These are phyloP conservation scores for Sceloporus tristichus DNA, from an alignment of 2,113 vertebrate genomes.

Conservation along the genomic window DNA sequence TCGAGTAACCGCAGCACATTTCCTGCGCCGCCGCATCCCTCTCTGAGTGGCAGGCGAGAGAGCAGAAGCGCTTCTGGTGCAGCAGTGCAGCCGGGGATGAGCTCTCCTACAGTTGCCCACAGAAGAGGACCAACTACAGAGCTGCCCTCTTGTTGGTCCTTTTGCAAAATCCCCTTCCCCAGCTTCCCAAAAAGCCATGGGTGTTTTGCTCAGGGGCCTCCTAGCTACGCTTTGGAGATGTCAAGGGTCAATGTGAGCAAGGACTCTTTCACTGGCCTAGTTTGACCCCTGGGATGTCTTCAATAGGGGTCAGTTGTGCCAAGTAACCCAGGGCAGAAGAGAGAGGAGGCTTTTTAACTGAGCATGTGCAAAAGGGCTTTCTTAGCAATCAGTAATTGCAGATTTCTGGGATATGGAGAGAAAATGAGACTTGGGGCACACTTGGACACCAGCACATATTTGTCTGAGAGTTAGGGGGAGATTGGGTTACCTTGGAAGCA, in stretches of 20 bases:
- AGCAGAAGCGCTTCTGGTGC: not conserved
- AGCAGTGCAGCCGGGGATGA: not conserved
- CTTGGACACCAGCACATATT: not conserved
- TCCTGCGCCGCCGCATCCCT: constrained; percentile 60
- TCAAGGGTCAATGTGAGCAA: not conserved
- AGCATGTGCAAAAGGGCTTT: too few relatives aligned
- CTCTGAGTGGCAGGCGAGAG: constrained; percentile 48
- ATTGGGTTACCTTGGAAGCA: not conserved
- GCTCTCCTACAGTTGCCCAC: not conserved
- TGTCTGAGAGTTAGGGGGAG: too few relatives aligned
- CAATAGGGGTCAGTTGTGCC: too few relatives aligned
- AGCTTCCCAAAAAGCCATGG: too few relatives aligned
- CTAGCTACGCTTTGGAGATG: not conserved
- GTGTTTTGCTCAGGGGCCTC: not conserved
- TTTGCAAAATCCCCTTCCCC: not conserved
- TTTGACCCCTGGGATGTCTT: not conserved
- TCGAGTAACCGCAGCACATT: constrained; percentile 59
- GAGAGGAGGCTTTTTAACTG: too few relatives aligned
- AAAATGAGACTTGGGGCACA: too few relatives aligned
- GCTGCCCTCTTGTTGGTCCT: too few relatives aligned
- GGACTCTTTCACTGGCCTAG: too few relatives aligned
- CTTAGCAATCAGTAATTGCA: not conserved
- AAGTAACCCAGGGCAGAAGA: too few relatives aligned
- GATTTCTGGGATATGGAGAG: not conserved
- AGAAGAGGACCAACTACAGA: not conserved